A percentile compares a stretch with the other conserved stretches of the same genome.
phyloP scores from a whole-genome alignment of 2,888 invertebrate genomes.

The Mamestra brassicae region DNA sequence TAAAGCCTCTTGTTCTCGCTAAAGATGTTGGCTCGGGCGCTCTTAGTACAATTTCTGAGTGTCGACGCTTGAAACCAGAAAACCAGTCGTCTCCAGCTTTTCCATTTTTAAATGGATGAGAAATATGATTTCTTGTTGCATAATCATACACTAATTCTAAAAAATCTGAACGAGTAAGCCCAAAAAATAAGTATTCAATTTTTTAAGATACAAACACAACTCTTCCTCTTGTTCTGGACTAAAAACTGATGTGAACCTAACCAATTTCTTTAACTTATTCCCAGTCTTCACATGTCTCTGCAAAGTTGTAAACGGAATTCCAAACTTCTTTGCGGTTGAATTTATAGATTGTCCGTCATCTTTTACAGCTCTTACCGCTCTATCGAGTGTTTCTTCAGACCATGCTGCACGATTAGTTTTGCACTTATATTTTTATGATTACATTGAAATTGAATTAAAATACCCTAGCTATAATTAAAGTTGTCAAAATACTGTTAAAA shows the following conservation, averaged over 20 bases:
- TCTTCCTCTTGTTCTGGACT: background rate
- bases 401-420: constrained; percentile 11
- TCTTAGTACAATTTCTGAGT: too few relatives aligned
- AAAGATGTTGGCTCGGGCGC: too few relatives aligned
- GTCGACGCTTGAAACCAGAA: too few relatives aligned
- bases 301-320: constrained; percentile 7
- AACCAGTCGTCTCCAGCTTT: too few relatives aligned
- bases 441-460: background rate
- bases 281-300: constrained; percentile 2
- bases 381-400: background rate
- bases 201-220: background rate
- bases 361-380: background rate
- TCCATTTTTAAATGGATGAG: too few relatives aligned
- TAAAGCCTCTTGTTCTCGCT: too few relatives aligned
- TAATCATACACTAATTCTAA: too few relatives aligned
- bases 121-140: too few relatives aligned
- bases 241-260: too few relatives aligned
- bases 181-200: background rate
- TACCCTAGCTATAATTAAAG: background rate
- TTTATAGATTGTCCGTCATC: constrained; percentile 8
- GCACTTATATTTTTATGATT: constrained; percentile 2
- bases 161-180: too few relatives aligned
- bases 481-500: constrained; percentile 1
- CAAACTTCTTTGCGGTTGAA: constrained; percentile 9
- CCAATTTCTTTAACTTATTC: too few relatives aligned